Evolutionary conservation across 2,113 vertebrate genomes (phyloP), one percentile per base, ranked within the genome.

Genomic region (Phainopepla nitens): DNA sequence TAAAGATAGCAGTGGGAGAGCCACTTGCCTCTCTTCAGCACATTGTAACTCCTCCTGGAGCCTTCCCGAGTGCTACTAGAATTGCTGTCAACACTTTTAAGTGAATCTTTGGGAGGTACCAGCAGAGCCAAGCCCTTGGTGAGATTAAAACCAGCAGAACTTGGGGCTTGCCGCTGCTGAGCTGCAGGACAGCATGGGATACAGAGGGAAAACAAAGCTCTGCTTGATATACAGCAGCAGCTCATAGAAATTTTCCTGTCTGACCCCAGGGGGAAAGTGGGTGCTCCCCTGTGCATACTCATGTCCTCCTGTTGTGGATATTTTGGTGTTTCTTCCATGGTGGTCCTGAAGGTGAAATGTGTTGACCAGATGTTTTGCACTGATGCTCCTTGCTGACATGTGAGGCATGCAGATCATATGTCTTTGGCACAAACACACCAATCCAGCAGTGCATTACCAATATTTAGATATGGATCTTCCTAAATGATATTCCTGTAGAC

Each of bases 141-240:
- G 65, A 81, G 51, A 83, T 75, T 78, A 83, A 93, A 89, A 75
- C 51, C 60, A 92, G 51, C 54, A 93, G 85, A 82, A 60, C n/a
- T 56, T 78, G 60, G 14, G 47, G 21, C 33, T 31, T 77, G 62
- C 35, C 5, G 9, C 69, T 94, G 73, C 45, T 4, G 15, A 92
- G 33, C 47, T 73, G 35, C 0, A 0, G 31, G 25, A 61, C 20
- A 58, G 7, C 8, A 16, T 0, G 0, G 10, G n/a, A 41, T 27
- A 18, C 13, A 54, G 64, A 62, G 17, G 24, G 18, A 68, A 84
- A 51, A 39, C 1, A 0, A 15, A 78, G 39, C 57, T 87, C 24
- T 56, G 11, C 42, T 64, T 70, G n/a, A 62, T 66, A 1, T 33
- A 62, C 21, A 31, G 50, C 53, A 44, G 53, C 28, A 51, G 13